Conservation (phyloP, 53 echinoderm and acorn worm genomes). For the Zoroaster sp. region DNA sequence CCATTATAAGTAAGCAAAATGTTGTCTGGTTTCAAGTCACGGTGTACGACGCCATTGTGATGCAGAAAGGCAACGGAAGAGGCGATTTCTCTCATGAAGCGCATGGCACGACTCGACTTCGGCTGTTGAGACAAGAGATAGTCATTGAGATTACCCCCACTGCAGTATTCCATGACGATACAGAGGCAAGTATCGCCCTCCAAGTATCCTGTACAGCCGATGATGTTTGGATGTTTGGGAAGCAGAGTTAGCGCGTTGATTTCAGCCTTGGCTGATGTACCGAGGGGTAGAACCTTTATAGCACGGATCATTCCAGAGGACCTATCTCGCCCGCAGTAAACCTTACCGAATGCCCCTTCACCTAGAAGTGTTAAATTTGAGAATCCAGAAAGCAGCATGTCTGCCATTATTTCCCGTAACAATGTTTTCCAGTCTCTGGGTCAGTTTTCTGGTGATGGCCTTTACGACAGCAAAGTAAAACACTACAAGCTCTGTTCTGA, state of each 20-base stretch:
- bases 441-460: no score
- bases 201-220: background rate
- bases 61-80: constrained; percentile 47
- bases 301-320: background rate
- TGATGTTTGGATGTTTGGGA: background rate
- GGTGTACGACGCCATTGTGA: constrained; percentile 12
- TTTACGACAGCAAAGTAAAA: no score
- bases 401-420: no score
- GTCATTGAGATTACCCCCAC: constrained; percentile 41
- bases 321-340: background rate
- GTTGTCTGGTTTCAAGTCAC: constrained; percentile 61
- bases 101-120: background rate
- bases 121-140: background rate
- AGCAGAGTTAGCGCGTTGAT: background rate
- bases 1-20: constrained; percentile 17
- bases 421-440: no score
- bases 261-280: background rate
- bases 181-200: background rate
- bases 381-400: background rate
- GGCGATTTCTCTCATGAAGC: constrained; percentile 46
- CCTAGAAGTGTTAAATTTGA: background rate
- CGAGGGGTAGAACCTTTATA: background rate
- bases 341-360: background rate
- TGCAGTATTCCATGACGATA: constrained; percentile 44
- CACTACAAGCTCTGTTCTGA: no score